A percentile compares a stretch with the other conserved stretches of the same genome.
phyloP scores from a whole-genome alignment of 2,888 invertebrate genomes.

The Sclerodermus sp. region DNA sequence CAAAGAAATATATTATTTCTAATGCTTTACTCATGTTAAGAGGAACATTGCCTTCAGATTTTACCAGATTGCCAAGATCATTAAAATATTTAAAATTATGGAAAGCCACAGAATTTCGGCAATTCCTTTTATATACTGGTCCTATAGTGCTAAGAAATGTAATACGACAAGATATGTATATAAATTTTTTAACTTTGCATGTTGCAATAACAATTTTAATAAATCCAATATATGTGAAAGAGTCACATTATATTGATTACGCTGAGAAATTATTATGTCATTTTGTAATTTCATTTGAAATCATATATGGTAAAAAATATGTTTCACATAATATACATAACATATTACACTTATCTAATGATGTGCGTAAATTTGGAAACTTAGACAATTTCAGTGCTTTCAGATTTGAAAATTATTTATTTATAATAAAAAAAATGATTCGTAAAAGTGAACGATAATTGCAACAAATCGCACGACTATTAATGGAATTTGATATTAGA shows the following conservation, averaged over 20 bases:
- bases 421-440: too few species aligned
- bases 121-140: conserved; percentile 34
- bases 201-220: conserved; percentile 24
- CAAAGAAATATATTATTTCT: conserved; percentile 13
- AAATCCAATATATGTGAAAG: conserved; percentile 1
- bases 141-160: conserved; percentile 26
- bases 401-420: too few species aligned
- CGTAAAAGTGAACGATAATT: too few species aligned
- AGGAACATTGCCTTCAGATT: conserved; percentile 28
- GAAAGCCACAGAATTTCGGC: conserved; percentile 35
- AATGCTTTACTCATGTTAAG: conserved; percentile 13
- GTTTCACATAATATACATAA: too few species aligned
- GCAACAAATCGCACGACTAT: too few species aligned
- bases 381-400: too few species aligned
- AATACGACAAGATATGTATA: conserved; percentile 19
- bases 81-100: conserved; percentile 20
- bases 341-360: too few species aligned
- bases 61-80: conserved; percentile 25
- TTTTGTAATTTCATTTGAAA: conserved; percentile 7
- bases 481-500: too few species aligned
- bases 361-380: too few species aligned
- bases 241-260: conserved; percentile 1
- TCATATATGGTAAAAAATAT: neutral
- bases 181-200: conserved; percentile 29
- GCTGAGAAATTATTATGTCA: conserved; percentile 10